Conservation (phyloP, 2,113 vertebrate species). For the Polypterus senegalus region DNA sequence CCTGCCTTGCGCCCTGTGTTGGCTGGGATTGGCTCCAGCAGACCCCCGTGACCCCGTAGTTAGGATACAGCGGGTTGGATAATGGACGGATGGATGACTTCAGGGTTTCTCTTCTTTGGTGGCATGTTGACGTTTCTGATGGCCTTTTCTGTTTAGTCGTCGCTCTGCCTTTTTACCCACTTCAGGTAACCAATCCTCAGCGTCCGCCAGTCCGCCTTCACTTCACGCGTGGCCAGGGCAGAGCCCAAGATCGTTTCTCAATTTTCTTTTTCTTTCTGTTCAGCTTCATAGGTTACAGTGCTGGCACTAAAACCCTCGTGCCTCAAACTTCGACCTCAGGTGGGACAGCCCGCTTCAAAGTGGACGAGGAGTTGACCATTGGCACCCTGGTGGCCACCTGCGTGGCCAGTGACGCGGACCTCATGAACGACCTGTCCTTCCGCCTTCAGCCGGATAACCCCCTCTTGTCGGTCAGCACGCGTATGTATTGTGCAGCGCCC, state of each 20-base stretch:
- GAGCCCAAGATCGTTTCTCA: neutral
- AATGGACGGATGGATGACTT: too few relatives aligned
- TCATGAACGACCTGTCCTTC: constrained; percentile 22
- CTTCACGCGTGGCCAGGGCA: neutral
- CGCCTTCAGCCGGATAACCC: constrained; percentile 19
- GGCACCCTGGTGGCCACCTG: constrained; percentile 24
- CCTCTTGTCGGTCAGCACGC: constrained; percentile 29
- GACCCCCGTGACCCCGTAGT: too few relatives aligned
- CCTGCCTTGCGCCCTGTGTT: too few relatives aligned
- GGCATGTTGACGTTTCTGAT: too few relatives aligned
- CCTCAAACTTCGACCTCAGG: constrained; percentile 17
- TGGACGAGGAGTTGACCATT: constrained; percentile 33
- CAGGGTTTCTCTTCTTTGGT: too few relatives aligned
- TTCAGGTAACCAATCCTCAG: too few relatives aligned
- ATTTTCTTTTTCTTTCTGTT: constrained; percentile 11
- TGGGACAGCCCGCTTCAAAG: constrained; percentile 11
- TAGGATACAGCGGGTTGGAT: too few relatives aligned
- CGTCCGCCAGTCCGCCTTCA: too few relatives aligned
- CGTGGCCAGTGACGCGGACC: constrained; percentile 23
- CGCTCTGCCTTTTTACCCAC: too few relatives aligned
- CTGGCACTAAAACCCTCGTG: constrained; percentile 9
- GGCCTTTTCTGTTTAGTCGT: too few relatives aligned
- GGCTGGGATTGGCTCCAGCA: too few relatives aligned
- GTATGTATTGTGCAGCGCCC: constrained; percentile 9
- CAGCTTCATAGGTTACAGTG: constrained; percentile 28